These are phyloP conservation scores for Epirrita christyi DNA, from an alignment of 2,888 invertebrate genomes.

Conservation along the genomic window DNA sequence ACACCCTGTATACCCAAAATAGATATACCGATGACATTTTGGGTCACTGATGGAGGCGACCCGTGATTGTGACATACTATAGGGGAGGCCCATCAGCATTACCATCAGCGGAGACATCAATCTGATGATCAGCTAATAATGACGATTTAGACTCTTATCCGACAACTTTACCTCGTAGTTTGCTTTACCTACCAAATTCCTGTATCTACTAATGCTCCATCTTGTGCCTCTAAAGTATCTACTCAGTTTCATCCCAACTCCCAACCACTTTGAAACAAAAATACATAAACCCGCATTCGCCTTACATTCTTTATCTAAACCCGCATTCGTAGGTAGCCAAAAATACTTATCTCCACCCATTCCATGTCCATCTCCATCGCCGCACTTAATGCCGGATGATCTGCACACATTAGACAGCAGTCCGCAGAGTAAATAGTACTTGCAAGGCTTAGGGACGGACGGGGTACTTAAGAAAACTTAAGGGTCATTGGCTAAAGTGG, in stretches of 20 bases:
- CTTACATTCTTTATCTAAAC: constrained; percentile 5
- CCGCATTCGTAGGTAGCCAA: constrained; percentile 29
- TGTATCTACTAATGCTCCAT: no score
- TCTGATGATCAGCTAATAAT: no score
- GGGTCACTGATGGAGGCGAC: no score
- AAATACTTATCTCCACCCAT: constrained; percentile 52
- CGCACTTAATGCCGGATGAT: constrained; percentile 58
- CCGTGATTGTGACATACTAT: no score
- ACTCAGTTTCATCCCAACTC: background rate
- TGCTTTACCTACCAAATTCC: no score
- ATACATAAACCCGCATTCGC: constrained; percentile 1
- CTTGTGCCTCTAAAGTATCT: no score
- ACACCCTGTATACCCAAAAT: no score
- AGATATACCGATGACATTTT: no score
- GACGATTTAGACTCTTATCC: no score
- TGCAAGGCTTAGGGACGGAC: constrained; percentile 37
- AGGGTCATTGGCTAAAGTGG: constrained; percentile 39
- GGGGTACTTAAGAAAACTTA: constrained; percentile 42
- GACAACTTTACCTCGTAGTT: no score
- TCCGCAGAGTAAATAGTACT: constrained; percentile 23
- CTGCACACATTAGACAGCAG: constrained; percentile 52
- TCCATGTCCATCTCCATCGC: constrained; percentile 51
- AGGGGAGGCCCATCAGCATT: no score
- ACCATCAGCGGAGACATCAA: no score
- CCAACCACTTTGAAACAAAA: constrained; percentile 17